These are phyloP conservation scores for Symphodus melops DNA, from an alignment of 2,113 vertebrate genomes.

Conservation along the genomic window DNA sequence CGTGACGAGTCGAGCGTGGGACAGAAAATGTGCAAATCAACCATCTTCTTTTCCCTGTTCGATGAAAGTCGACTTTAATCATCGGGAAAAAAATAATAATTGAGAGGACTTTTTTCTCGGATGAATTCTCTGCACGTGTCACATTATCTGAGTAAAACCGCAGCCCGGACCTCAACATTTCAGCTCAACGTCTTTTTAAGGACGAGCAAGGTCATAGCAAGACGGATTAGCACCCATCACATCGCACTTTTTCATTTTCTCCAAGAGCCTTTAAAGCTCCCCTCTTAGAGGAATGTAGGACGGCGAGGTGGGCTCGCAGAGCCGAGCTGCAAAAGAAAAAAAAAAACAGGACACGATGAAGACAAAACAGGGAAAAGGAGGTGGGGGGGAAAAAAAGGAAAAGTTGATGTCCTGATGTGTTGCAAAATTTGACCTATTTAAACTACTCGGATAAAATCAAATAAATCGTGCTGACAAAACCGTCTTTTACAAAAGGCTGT, in stretches of 20 bases:
- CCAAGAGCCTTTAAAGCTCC: conserved; percentile 25
- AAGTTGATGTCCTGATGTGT: neutral
- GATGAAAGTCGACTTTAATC: neutral
- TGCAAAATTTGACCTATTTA: neutral
- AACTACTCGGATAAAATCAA: neutral
- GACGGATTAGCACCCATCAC: conserved; percentile 44
- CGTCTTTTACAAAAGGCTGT: neutral
- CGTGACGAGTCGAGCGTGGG: conserved; percentile 24
- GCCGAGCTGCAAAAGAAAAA: conserved; percentile 50
- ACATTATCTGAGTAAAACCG: conserved; percentile 37
- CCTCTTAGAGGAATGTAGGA: conserved; percentile 55
- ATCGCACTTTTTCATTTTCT: conserved; percentile 73
- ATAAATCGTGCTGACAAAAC: neutral
- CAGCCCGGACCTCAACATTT: neutral
- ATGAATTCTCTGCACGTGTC: neutral
- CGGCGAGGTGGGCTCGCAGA: conserved; percentile 31
- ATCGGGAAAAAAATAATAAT: neutral
- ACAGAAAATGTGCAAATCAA: conserved; percentile 18
- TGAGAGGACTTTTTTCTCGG: conserved; percentile 4
- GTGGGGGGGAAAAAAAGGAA: neutral
- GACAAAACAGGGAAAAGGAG: neutral
- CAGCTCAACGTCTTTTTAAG: neutral
- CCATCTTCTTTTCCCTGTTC: neutral
- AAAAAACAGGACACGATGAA: conserved; percentile 15
- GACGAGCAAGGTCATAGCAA: conserved; percentile 34